Percentiles rank a stretch among this genome's conserved stretches.
Conservation (phyloP, 2,888 invertebrate genomes). For the Macrophya annulata region DNA sequence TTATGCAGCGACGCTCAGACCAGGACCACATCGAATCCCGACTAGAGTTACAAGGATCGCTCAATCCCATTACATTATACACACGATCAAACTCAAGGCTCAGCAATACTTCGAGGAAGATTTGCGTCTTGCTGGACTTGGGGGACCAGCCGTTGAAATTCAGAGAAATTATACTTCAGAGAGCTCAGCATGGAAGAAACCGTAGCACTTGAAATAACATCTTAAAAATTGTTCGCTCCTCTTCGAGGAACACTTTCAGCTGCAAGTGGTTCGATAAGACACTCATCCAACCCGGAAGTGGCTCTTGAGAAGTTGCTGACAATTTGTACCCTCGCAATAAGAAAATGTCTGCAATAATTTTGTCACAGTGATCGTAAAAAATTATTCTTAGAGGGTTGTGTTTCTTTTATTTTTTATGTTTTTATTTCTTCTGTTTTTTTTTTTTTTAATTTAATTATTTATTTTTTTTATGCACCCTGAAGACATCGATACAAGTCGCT, state of each 20-base stretch:
- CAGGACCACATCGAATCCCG: conserved; percentile 27
- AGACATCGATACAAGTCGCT: conserved; percentile 26
- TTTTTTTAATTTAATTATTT: no score
- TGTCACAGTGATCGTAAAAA: background rate
- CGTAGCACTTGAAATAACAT: background rate
- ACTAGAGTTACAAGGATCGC: conserved; percentile 42
- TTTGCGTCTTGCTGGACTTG: conserved; percentile 7
- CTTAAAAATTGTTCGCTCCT: conserved; percentile 23
- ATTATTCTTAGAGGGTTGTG: background rate
- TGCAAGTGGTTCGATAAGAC: conserved; percentile 55
- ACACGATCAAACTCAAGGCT: conserved; percentile 6
- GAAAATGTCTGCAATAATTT: conserved; percentile 7
- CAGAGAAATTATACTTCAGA: background rate
- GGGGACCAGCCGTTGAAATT: conserved; percentile 13
- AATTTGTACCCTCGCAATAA: conserved; percentile 19
- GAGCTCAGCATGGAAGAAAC: background rate
- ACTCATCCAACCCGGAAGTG: conserved; percentile 49
- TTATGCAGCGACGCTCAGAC: conserved; percentile 42
- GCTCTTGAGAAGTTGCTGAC: conserved; percentile 36
- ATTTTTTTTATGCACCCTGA: background rate
- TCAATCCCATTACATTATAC: conserved; percentile 46
- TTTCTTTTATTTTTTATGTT: background rate
- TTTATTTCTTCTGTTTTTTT: background rate
- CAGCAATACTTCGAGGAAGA: background rate
- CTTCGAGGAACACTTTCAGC: conserved; percentile 38